Evolutionary conservation across 1,140 invertebrate species (phyloP).

Genomic region (Phortica variegata): DNA sequence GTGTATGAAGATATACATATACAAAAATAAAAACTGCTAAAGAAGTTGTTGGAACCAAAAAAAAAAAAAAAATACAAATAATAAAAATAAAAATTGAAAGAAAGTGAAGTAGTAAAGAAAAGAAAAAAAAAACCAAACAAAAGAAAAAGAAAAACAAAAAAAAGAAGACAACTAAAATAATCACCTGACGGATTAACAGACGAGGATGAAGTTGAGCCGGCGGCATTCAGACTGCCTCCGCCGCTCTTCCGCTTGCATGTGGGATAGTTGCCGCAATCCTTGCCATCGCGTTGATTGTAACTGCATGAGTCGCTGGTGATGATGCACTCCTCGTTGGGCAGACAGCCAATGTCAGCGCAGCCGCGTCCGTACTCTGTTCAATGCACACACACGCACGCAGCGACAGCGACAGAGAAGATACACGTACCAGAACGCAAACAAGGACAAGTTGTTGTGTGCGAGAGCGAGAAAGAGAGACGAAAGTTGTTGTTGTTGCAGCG

Average conservation of each 20-base stretch:
- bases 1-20: too few species aligned
- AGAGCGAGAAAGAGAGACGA: too few species aligned
- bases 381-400: too few species aligned
- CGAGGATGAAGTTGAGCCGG: slow-evolving; percentile 19
- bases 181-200: slow-evolving; percentile 56
- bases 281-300: slow-evolving; percentile 59
- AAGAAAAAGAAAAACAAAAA: background rate
- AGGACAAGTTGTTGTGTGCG: background rate
- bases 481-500: too few species aligned
- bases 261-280: slow-evolving; percentile 67
- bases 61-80: background rate
- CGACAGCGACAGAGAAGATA: background rate
- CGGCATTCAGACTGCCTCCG: slow-evolving; percentile 29
- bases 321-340: slow-evolving; percentile 70
- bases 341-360: slow-evolving; percentile 74
- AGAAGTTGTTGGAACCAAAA: background rate
- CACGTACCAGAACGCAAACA: background rate
- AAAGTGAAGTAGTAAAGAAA: background rate
- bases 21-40: background rate
- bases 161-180: slow-evolving; percentile 25
- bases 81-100: background rate
- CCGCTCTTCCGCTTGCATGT: slow-evolving; percentile 65
- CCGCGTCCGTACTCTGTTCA: slow-evolving; percentile 70
- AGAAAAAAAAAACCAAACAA: background rate
- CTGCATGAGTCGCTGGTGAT: slow-evolving; percentile 71